phyloP scores from a whole-genome alignment of 2,113 vertebrate species.

The Microcebus ravelobensis region DNA sequence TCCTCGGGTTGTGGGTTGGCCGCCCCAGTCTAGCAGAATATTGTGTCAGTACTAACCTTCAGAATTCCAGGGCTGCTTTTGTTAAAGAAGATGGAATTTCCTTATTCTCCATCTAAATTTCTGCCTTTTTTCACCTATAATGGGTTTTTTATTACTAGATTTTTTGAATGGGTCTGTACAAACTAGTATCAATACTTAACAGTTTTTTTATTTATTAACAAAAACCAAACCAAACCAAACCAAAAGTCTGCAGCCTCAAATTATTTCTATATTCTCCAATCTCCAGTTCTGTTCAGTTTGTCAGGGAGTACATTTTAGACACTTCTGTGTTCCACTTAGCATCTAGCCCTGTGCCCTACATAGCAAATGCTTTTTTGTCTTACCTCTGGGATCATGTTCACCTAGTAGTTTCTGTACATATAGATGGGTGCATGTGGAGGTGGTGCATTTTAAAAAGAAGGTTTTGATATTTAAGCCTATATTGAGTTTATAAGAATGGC shows the following conservation, averaged over 20 bases:
- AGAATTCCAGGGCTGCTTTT: slow-evolving; percentile 5
- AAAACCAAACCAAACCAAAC: background rate
- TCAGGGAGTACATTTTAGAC: background rate
- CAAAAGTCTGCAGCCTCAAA: background rate
- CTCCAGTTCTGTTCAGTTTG: background rate
- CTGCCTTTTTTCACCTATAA: background rate
- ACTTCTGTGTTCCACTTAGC: background rate
- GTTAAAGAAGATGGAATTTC: background rate
- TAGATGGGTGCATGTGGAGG: background rate
- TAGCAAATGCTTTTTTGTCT: background rate
- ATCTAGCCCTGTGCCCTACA: background rate
- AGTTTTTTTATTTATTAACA: background rate
- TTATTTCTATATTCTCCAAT: background rate
- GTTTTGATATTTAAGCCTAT: slow-evolving; percentile 28
- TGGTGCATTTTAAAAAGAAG: background rate
- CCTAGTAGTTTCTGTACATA: background rate
- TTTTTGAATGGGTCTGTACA: slow-evolving; percentile 22
- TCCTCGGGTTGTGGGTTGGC: background rate
- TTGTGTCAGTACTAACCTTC: background rate
- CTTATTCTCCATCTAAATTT: slow-evolving; percentile 15
- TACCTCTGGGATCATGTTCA: background rate
- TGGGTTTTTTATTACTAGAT: slow-evolving; percentile 38
- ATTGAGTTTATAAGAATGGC: slow-evolving; percentile 47
- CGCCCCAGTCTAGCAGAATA: background rate
- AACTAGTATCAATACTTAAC: slow-evolving; percentile 20